Evolutionary conservation across 2,888 invertebrate genomes (phyloP).

Genomic region (Spilosoma lubricipeda): DNA sequence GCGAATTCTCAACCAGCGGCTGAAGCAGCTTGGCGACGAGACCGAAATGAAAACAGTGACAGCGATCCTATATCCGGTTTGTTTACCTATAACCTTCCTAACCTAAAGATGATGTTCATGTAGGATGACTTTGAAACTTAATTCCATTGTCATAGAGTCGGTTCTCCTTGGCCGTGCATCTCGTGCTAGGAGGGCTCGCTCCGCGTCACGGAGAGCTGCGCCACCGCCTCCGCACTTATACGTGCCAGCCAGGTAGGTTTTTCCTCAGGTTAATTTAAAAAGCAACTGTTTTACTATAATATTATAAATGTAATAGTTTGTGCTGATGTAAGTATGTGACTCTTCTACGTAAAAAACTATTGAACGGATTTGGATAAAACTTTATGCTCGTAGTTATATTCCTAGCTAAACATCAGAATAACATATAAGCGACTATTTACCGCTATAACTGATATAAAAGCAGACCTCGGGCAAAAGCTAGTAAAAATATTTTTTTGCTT

Average conservation of each 20-base stretch:
- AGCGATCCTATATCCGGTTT: constrained; percentile 88
- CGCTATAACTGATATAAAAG: too few species aligned
- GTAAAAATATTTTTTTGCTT: neutral
- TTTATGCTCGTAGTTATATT: too few species aligned
- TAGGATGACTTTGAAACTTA: neutral
- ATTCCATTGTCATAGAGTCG: constrained; percentile 74
- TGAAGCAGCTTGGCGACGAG: constrained; percentile 76
- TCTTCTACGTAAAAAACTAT: too few species aligned
- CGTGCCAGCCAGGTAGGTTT: constrained; percentile 75
- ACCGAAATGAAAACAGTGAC: constrained; percentile 86
- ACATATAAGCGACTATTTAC: too few species aligned
- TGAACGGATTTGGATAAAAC: too few species aligned
- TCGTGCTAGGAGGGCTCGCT: constrained; percentile 88
- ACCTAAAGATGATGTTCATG: neutral
- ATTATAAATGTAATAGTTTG: too few species aligned
- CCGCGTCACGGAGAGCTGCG: constrained; percentile 83
- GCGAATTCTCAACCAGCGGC: constrained; percentile 76
- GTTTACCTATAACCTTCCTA: neutral
- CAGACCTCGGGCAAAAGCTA: too few species aligned
- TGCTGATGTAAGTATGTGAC: too few species aligned
- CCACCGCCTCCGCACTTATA: constrained; percentile 81
- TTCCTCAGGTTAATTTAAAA: too few species aligned
- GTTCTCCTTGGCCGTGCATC: constrained; percentile 89
- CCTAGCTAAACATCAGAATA: too few species aligned
- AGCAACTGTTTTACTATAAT: too few species aligned